These are phyloP conservation scores for Crotophaga sulcirostris DNA, from an alignment of 2,113 vertebrate species.

Conservation along the genomic window DNA sequence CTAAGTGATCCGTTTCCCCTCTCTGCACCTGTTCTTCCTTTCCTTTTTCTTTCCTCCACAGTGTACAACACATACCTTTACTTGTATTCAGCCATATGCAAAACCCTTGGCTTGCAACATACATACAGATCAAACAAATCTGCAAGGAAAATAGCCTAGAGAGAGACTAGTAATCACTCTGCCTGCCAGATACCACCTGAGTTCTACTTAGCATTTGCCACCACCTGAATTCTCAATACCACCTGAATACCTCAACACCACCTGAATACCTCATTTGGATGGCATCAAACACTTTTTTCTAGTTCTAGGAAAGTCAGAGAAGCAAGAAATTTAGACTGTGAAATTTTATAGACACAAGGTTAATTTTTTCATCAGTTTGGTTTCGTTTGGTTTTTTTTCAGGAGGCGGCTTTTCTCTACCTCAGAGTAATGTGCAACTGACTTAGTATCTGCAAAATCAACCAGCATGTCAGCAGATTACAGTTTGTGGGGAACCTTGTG, in stretches of 20 bases:
- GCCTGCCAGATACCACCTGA: neutral
- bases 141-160: neutral
- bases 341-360: neutral
- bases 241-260: too few relatives aligned
- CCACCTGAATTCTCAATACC: neutral
- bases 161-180: neutral
- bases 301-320: neutral
- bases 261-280: neutral
- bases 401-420: neutral
- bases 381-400: neutral
- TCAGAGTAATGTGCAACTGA: neutral
- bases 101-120: neutral
- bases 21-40: neutral
- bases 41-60: neutral
- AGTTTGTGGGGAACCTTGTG: neutral
- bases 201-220: neutral
- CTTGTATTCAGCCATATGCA: neutral
- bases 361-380: neutral
- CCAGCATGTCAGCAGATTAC: neutral
- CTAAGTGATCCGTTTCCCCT: neutral
- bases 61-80: neutral
- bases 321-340: neutral
- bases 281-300: neutral
- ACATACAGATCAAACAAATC: neutral
- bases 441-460: neutral